Evolutionary conservation across 2,888 invertebrate genomes (phyloP), one percentile per base, ranked within the genome.

Genomic region (Dryobotodes eremita): DNA sequence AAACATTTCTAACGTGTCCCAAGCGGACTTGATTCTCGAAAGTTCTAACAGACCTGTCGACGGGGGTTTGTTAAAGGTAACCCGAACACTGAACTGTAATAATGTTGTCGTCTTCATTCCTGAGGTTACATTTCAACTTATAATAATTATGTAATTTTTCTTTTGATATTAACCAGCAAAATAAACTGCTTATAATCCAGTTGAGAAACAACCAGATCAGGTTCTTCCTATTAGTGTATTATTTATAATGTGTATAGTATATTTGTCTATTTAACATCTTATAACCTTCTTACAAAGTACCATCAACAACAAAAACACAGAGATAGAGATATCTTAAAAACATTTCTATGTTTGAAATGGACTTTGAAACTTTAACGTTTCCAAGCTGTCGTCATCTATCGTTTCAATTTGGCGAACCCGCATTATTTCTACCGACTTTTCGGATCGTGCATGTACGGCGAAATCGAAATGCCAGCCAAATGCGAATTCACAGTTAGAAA

Each of bases 401-500:
- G 66, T 42, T 70, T 68, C 66, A 75, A 79, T 80, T 83, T 50
- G 13, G 55, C 36, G 42, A 73, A 11, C 10, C 59, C 23, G 31
- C 31, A 55, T 82, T 83, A 85, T 80, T 86, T 71, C 31, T 42
- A 26, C 7, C 46, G 59, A 61, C 26, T 71, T 74, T 66, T 61
- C 36, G 10, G 42, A 80, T 72, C 74, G 55, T 59, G 53, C 42
- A 72, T 66, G 59, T 59, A 79, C 66, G 62, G 57, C 42, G 79
- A 66, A 74, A 85, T 83, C 73, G 75, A 75, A 78, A 84, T 42
- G 64, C 70, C 66, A 74, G 23, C 78, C 61, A 53, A 79, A 78
- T 48, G 65, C 79, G 80, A 80, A 85, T 87, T 81, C 76, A 64
- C 71, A 81, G 87, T 84, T 70, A 70, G 82, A 82, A 82, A 88